Evolutionary conservation across 2,888 invertebrate genomes (phyloP), one percentile per base, ranked within the genome.

Genomic region (Pseudococcus viburni): DNA sequence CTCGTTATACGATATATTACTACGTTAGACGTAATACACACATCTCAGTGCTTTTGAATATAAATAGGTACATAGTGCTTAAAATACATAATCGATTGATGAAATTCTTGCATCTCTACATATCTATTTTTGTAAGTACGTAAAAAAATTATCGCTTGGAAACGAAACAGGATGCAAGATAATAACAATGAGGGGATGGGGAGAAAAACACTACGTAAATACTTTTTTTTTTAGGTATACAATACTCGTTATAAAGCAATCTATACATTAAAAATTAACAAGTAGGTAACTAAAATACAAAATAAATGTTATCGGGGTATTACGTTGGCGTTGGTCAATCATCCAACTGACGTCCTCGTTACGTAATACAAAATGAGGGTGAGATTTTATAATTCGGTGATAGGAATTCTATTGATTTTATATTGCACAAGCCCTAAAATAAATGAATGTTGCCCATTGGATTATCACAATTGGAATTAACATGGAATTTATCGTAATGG

Each of bases 361-460:
- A 12, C 0, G 39, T n/a, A 22, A 64, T 19, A 11, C 9, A 19
- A 9, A 55, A 55, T 4, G n/a, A 7, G n/a, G 26, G 15, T 22
- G 26, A 68, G 22, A 26, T 26, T 68, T 73, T 42, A 33, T 33
- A 8, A 7, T 42, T 73, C 6, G 15, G 4, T 22, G 73, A 33
- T 26, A 68, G 8, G 26, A 17, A 12, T 33, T 6, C 17, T 73
- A 12, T 73, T 1, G 33, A 17, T 33, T 83, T 83, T 19, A 46
- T 46, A 83, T 83, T 83, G 80, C 80, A 83, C 80, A 83, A 83
- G 80, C 80, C 80, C 80, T 83, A 83, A 33, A 33, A 77, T 77
- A 64, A 64, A 73, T 39, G 46, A 46, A 42, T 22, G 39, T 33
- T 77, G 17, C 9, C 15, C 9, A 77, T 42, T 33, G 8, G 19